phyloP scores from a whole-genome alignment of 2,888 invertebrate species.

The Drosophila mulleri region DNA sequence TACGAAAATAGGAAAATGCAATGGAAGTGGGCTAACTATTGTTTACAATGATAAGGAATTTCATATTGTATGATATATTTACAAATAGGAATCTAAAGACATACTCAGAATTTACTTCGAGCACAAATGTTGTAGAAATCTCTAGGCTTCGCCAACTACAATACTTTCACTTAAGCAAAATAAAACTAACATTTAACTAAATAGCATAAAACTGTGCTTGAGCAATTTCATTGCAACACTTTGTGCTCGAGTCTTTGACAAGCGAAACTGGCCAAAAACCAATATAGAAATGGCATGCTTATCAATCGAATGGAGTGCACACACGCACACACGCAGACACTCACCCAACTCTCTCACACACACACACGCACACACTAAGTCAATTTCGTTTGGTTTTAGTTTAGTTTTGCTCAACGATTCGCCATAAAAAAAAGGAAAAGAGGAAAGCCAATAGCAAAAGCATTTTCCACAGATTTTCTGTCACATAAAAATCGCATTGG shows the following conservation, averaged over 20 bases:
- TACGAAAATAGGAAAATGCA: not conserved
- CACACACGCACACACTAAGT: slow-evolving; percentile 30
- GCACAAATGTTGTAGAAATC: too few species aligned
- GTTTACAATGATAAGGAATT: not conserved
- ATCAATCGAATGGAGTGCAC: slow-evolving; percentile 27
- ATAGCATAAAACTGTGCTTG: slow-evolving; percentile 6
- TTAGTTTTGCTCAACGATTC: slow-evolving; percentile 57
- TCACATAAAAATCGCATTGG: slow-evolving; percentile 63
- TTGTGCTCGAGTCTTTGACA: slow-evolving; percentile 18
- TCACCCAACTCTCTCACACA: not conserved
- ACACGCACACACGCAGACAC: slow-evolving; percentile 9
- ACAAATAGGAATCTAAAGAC: too few species aligned
- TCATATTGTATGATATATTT: not conserved
- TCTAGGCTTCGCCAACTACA: not conserved
- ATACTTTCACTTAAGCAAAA: not conserved
- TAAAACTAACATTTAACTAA: slow-evolving; percentile 7
- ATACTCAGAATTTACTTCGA: too few species aligned
- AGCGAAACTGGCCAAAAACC: slow-evolving; percentile 29
- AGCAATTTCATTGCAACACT: slow-evolving; percentile 25
- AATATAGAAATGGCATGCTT: slow-evolving; percentile 35
- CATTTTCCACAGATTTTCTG: slow-evolving; percentile 66
- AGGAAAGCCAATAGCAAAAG: slow-evolving; percentile 40
- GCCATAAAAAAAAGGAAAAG: slow-evolving; percentile 31
- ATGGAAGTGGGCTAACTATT: not conserved
- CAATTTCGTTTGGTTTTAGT: slow-evolving; percentile 59